phyloP scores from a whole-genome alignment of 2,113 vertebrate genomes.

The Gavialis gangeticus region DNA sequence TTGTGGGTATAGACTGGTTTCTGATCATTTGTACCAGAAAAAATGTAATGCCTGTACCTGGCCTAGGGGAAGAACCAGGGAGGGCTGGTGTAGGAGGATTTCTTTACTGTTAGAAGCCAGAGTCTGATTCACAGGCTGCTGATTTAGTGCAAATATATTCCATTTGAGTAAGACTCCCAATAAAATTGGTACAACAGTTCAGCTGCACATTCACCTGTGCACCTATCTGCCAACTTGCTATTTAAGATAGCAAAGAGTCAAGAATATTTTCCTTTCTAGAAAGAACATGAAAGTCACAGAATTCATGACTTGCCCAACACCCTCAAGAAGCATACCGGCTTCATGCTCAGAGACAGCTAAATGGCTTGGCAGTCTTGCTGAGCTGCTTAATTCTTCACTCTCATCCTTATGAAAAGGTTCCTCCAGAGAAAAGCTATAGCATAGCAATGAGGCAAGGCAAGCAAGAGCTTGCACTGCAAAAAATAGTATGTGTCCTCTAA shows the following conservation, averaged over 20 bases:
- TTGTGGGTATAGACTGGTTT: too few species aligned
- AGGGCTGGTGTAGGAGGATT: background rate
- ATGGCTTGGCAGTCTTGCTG: background rate
- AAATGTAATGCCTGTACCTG: background rate
- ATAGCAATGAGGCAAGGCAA: background rate
- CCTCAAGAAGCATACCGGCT: background rate
- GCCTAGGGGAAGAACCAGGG: background rate
- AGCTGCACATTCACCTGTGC: background rate
- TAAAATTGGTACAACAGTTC: rapidly evolving
- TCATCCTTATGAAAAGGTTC: background rate
- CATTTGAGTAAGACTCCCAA: background rate
- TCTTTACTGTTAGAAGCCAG: background rate
- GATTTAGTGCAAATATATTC: slow-evolving; percentile 14
- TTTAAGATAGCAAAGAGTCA: background rate
- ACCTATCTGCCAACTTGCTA: rapidly evolving
- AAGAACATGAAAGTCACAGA: background rate
- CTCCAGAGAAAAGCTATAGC: background rate
- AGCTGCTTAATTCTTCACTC: background rate
- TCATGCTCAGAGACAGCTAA: background rate
- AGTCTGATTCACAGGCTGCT: slow-evolving; percentile 29
- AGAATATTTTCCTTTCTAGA: background rate
- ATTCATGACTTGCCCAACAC: rapidly evolving
- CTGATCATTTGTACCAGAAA: too few species aligned
- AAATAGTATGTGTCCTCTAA: background rate
- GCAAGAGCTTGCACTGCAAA: background rate